Evolutionary conservation across 2,888 invertebrate genomes (phyloP).

Genomic region (Iselma pallidipennis): DNA sequence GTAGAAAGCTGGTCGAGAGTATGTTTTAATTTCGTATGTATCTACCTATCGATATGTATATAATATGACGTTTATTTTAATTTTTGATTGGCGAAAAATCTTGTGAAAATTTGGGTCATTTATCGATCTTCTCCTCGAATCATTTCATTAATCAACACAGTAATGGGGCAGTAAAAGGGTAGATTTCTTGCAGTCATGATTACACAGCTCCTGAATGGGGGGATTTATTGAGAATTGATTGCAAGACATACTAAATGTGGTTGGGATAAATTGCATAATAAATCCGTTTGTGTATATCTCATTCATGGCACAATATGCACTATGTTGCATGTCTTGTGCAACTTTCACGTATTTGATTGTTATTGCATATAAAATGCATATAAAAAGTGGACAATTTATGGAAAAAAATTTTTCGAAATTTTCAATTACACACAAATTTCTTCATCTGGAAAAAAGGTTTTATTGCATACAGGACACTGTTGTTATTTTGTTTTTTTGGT

Average conservation of each 20-base stretch:
- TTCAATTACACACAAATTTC: not conserved
- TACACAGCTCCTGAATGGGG: not conserved
- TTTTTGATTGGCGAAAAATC: not conserved
- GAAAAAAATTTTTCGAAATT: not conserved
- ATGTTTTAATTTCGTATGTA: not conserved
- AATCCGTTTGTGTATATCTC: not conserved
- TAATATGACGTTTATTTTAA: not conserved
- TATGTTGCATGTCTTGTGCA: not conserved
- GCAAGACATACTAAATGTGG: not conserved
- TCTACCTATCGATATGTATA: not conserved
- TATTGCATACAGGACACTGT: too few relatives aligned
- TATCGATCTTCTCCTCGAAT: too few relatives aligned
- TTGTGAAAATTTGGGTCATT: too few relatives aligned
- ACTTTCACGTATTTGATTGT: not conserved
- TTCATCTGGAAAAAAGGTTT: not conserved
- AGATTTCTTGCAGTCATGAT: not conserved
- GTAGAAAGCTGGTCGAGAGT: conserved; percentile 7
- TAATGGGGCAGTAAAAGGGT: too few relatives aligned
- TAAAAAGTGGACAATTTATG: not conserved
- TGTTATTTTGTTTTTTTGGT: too few relatives aligned
- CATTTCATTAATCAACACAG: too few relatives aligned
- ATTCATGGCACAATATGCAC: not conserved
- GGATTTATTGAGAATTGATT: not conserved
- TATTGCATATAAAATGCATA: not conserved
- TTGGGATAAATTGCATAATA: not conserved